phyloP scores from a whole-genome alignment of 2,113 vertebrate genomes.

The Penelope pileata region DNA sequence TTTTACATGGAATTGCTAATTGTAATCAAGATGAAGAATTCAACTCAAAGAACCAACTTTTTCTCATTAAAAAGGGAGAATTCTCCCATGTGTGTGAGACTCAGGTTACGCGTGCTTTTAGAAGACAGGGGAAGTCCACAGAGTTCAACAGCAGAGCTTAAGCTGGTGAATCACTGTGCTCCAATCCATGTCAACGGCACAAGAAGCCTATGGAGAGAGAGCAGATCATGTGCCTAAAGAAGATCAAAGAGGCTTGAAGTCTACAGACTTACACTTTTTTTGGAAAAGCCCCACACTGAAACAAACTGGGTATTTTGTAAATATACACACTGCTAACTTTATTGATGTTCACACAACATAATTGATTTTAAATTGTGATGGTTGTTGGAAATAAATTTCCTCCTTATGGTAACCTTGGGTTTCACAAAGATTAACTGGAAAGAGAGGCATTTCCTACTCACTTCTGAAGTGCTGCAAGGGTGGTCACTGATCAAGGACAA shows the following conservation, averaged over 20 bases:
- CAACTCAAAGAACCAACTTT: background rate
- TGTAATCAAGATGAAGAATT: background rate
- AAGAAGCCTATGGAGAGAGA: background rate
- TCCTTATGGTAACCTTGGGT: background rate
- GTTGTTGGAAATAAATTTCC: background rate
- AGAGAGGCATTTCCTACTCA: background rate
- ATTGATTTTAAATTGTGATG: background rate
- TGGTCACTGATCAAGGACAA: background rate
- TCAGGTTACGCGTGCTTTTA: rapidly evolving
- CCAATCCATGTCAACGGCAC: rapidly evolving
- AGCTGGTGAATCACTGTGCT: background rate
- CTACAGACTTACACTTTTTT: background rate
- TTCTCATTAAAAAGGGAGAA: rapidly evolving
- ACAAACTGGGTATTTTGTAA: background rate
- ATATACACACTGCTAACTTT: background rate
- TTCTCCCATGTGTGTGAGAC: background rate
- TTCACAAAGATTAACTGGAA: background rate
- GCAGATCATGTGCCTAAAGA: background rate
- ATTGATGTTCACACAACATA: background rate
- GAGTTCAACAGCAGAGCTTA: background rate
- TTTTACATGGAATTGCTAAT: background rate
- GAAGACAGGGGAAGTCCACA: background rate
- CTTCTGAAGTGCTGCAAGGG: background rate
- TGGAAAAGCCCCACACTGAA: background rate
- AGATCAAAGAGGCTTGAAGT: background rate